Conservation (phyloP, 1,140 invertebrate species). For the Drosophila pandora region DNA sequence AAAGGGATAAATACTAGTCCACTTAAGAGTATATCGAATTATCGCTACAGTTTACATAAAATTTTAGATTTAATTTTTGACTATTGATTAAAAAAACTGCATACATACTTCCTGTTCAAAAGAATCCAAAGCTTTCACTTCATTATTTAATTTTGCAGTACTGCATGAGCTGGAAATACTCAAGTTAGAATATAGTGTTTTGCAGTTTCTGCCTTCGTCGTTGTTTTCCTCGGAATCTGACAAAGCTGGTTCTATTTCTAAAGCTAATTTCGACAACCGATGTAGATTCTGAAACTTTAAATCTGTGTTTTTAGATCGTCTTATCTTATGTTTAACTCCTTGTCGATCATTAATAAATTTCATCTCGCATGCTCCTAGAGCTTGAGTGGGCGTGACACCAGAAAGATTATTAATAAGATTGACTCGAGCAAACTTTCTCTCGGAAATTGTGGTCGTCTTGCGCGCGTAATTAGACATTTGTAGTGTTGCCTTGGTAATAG, state of each 20-base stretch:
- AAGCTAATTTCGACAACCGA: constrained; percentile 49
- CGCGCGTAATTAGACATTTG: constrained; percentile 65
- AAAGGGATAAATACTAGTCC: too few species aligned
- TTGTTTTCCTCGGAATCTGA: constrained; percentile 48
- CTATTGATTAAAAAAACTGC: too few species aligned
- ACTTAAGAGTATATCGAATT: too few species aligned
- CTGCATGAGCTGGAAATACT: constrained; percentile 56
- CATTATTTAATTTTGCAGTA: background rate
- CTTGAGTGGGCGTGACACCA: constrained; percentile 39
- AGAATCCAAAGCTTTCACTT: too few species aligned
- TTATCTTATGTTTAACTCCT: constrained; percentile 45
- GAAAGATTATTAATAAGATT: constrained; percentile 56
- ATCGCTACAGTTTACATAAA: too few species aligned
- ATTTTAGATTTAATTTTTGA: too few species aligned
- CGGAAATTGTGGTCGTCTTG: constrained; percentile 52
- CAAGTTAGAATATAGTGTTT: constrained; percentile 45
- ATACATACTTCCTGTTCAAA: too few species aligned
- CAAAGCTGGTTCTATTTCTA: constrained; percentile 75
- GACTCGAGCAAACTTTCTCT: constrained; percentile 61
- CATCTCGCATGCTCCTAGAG: constrained; percentile 69
- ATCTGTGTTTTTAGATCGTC: constrained; percentile 24
- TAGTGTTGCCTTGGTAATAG: constrained; percentile 76
- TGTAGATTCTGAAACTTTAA: constrained; percentile 31
- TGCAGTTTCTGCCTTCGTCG: constrained; percentile 58
- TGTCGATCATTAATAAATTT: constrained; percentile 63